Evolutionary conservation across 2,888 invertebrate genomes (phyloP).

Genomic region (Oligia fasciuncula): DNA sequence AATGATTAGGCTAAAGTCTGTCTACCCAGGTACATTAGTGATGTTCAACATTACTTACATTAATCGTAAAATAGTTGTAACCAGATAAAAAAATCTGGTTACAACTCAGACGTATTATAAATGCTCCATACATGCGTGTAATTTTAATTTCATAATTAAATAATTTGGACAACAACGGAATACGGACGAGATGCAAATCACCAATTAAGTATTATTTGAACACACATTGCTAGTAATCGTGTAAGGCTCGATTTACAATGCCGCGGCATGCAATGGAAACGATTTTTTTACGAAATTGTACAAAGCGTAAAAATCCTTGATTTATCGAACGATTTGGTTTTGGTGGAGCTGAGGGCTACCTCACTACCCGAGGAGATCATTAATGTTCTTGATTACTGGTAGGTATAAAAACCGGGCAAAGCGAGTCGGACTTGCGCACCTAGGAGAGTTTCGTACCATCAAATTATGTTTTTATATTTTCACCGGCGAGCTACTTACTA

Average conservation of each 20-base stretch:
- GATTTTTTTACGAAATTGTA: background rate
- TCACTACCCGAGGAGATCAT: no score
- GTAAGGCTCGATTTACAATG: background rate
- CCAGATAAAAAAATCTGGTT: background rate
- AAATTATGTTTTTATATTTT: no score
- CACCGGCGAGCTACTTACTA: no score
- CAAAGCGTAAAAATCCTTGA: background rate
- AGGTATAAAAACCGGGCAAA: no score
- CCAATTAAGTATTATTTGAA: background rate
- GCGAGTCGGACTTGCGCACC: no score
- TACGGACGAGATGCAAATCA: slow-evolving; percentile 5
- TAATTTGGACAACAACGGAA: background rate
- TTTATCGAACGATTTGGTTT: no score
- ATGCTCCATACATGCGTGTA: background rate
- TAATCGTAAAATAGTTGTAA: no score
- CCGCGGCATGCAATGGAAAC: background rate
- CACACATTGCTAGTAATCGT: background rate
- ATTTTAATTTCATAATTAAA: background rate
- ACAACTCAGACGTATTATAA: background rate
- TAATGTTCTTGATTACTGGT: no score
- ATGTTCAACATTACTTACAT: background rate
- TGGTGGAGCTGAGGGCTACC: no score
- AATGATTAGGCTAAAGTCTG: background rate
- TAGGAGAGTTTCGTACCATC: no score
- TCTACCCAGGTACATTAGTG: background rate